phyloP scores from a whole-genome alignment of 2,888 invertebrate genomes.

The Bhutanitis thaidina region DNA sequence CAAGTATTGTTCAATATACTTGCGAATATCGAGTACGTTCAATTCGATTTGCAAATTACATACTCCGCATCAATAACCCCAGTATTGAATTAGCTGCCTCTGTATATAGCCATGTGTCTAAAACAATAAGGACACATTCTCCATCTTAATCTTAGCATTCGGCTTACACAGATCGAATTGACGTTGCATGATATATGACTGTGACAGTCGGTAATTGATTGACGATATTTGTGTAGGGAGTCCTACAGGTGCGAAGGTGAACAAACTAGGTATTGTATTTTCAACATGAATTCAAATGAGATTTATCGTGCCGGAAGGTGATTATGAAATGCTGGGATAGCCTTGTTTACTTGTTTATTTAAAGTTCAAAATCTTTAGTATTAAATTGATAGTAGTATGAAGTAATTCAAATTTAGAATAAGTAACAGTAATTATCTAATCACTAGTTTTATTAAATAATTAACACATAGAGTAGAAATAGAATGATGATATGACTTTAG shows the following conservation, averaged over 20 bases:
- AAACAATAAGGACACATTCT: constrained; percentile 30
- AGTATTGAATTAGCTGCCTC: neutral
- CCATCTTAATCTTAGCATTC: constrained; percentile 30
- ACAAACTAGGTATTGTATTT: neutral
- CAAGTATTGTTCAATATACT: no score
- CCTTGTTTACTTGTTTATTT: neutral
- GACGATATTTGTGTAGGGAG: constrained; percentile 41
- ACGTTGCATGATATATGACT: constrained; percentile 39
- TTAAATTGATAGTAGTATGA: no score
- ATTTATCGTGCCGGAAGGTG: neutral
- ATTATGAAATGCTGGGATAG: neutral
- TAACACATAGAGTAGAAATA: no score
- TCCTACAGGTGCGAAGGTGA: constrained; percentile 22
- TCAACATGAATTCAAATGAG: neutral
- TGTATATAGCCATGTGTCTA: constrained; percentile 15
- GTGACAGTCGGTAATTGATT: constrained; percentile 54
- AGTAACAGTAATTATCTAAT: no score
- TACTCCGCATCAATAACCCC: neutral
- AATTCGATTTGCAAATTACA: neutral
- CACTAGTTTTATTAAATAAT: no score
- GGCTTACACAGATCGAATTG: constrained; percentile 25
- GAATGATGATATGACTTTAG: no score
- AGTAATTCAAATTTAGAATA: no score
- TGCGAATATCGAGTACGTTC: neutral
- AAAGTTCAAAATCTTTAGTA: no score